Evolutionary conservation across 1,140 invertebrate genomes (phyloP).

Genomic region (Rhopalosiphum maidis): DNA sequence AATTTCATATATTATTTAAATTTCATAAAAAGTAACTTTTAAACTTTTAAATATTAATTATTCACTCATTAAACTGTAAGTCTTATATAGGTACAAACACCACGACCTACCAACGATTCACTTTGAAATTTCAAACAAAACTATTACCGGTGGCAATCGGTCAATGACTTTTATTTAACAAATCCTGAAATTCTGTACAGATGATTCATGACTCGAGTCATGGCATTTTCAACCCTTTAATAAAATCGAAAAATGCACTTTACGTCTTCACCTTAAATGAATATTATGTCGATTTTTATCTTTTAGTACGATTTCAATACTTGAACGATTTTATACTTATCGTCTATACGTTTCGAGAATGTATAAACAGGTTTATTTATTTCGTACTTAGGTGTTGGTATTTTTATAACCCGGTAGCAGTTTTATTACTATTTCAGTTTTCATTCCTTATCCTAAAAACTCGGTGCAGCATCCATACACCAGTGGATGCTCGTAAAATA

Average conservation of each 20-base stretch:
- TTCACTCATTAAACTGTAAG: too few species aligned
- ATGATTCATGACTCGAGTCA: neutral
- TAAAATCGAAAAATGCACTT: neutral
- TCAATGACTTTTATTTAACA: neutral
- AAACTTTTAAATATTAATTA: too few species aligned
- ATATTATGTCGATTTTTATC: conserved; percentile 29
- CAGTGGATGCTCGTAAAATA: conserved; percentile 49
- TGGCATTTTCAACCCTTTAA: neutral
- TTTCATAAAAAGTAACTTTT: too few species aligned
- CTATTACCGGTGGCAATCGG: neutral
- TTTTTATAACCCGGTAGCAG: conserved; percentile 54
- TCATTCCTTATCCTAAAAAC: conserved; percentile 48
- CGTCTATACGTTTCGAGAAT: conserved; percentile 7
- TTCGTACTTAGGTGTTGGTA: conserved; percentile 47
- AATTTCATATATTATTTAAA: too few species aligned
- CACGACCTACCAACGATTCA: neutral
- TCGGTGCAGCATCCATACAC: conserved; percentile 21
- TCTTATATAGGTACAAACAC: too few species aligned
- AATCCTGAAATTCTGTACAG: too few species aligned
- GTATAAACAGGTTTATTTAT: conserved; percentile 55
- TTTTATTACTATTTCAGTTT: conserved; percentile 55
- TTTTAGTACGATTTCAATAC: conserved; percentile 38
- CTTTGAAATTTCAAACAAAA: neutral
- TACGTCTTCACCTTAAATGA: neutral
- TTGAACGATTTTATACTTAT: conserved; percentile 41